These are phyloP conservation scores for Peromyscus polionotus DNA, from an alignment of 2,113 vertebrate genomes.

Conservation along the genomic window DNA sequence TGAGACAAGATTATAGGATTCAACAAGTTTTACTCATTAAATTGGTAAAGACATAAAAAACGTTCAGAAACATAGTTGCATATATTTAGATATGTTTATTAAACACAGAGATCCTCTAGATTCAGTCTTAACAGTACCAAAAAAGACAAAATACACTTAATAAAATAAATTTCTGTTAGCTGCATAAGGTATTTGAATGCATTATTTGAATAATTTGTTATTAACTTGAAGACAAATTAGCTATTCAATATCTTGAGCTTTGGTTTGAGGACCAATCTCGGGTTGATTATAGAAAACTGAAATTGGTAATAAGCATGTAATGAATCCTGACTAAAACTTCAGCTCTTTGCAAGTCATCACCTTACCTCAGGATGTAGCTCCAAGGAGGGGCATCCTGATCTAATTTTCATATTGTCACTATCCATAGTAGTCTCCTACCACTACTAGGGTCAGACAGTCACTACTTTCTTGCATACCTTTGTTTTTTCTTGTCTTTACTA, in stretches of 20 bases:
- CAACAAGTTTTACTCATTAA: background rate
- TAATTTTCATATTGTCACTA: background rate
- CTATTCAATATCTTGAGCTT: constrained; percentile 3
- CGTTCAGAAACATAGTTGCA: background rate
- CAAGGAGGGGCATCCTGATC: background rate
- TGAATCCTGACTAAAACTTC: background rate
- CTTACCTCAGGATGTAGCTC: no score
- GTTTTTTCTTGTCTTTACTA: background rate
- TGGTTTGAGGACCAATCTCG: background rate
- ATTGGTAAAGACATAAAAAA: background rate
- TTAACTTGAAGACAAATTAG: background rate
- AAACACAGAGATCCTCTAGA: background rate
- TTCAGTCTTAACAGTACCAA: background rate
- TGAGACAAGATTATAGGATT: background rate
- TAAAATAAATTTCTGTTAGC: background rate
- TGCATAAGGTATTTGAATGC: background rate
- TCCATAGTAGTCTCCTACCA: fast-evolving
- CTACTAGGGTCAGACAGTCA: background rate
- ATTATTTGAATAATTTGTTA: background rate
- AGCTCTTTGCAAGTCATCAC: background rate
- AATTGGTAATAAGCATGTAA: background rate
- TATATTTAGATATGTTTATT: background rate
- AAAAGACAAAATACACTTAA: background rate
- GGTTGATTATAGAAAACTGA: background rate
- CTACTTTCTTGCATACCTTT: background rate